Evolutionary conservation across 2,797 vertebrate genomes (phyloP), one percentile per base, ranked within the genome.

Genomic region (Macrochelys suwanniensis): DNA sequence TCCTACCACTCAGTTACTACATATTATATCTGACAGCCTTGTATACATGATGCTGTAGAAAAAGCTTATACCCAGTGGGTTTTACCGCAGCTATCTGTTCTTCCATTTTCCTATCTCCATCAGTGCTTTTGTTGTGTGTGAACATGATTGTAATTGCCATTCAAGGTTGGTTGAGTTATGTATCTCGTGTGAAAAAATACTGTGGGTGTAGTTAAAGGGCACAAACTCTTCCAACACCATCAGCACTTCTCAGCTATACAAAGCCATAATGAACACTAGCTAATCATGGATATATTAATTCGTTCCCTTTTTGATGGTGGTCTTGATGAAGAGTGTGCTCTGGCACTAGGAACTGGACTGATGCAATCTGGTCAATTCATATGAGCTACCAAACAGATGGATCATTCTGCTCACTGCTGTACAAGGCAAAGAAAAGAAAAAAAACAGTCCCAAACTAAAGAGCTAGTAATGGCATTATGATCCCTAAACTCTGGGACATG

Each of bases 151-250:
- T 65, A 42, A 80, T 7, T 13, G 16, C 11, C 76, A 57, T 57
- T 78, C 57, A 37, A 51, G 8, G 37, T 23, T 53, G 16, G 37
- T n/a, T 76, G 9, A 51, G 17, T 19, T 45, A 8, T 42, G 13
- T 23, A 3, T 53, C 26, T 45, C 11, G 12, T 42, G 49, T 19
- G 33, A n/a, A 65, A 47, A 59, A 80, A 80, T 26, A 15, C 53
- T 15, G 19, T 13, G 50, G n/a, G 51, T 15, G 3, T 6, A 51
- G 19, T 51, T 71, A 83, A 5, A 15, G n/a, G 0, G 0, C 56
- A 71, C 37, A 51, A 9, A 77, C 4, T 0, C 12, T 6, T 0
- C 6, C 28, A 9, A 7, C 25, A 45, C 25, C 23, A 45, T 78
- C 84, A 82, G 26, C 42, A 45, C 26, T 28, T 7, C 74, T 45